Conservation (phyloP, 64 coral and sea anemone species). For the Montipora cactus region DNA sequence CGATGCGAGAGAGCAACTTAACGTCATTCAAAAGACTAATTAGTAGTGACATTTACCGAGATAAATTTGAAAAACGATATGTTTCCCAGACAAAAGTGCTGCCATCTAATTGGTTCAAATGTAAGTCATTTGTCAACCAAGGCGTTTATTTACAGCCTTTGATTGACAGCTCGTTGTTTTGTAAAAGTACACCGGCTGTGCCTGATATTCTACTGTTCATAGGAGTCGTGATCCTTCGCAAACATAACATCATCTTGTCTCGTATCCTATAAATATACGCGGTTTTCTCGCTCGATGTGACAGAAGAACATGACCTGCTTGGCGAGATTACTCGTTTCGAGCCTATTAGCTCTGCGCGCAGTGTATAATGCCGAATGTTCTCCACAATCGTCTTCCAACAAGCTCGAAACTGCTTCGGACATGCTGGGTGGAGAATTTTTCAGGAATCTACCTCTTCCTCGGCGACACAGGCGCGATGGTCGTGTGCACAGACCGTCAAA, state of each 20-base stretch:
- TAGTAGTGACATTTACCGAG: conserved; percentile 27
- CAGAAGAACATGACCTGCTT: background rate
- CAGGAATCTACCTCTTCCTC: background rate
- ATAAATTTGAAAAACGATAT: background rate
- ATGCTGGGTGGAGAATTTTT: background rate
- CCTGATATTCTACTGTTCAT: background rate
- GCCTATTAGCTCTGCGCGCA: background rate
- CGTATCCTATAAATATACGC: conserved; percentile 2
- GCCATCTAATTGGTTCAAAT: background rate
- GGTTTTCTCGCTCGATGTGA: conserved; percentile 3
- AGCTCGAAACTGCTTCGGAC: background rate
- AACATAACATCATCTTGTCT: conserved; percentile 3
- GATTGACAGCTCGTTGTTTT: conserved; percentile 16
- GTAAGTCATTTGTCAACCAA: background rate
- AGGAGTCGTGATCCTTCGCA: background rate
- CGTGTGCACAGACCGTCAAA: background rate
- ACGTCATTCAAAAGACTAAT: conserved; percentile 10
- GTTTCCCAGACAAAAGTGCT: conserved; percentile 8
- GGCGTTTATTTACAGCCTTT: background rate
- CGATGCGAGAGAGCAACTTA: background rate
- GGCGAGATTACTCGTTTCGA: background rate
- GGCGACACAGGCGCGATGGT: background rate
- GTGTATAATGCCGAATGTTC: background rate
- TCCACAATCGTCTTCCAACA: background rate
- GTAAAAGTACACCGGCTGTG: background rate